phyloP scores from a whole-genome alignment of 2,113 vertebrate genomes.

The Chaenocephalus aceratus region DNA sequence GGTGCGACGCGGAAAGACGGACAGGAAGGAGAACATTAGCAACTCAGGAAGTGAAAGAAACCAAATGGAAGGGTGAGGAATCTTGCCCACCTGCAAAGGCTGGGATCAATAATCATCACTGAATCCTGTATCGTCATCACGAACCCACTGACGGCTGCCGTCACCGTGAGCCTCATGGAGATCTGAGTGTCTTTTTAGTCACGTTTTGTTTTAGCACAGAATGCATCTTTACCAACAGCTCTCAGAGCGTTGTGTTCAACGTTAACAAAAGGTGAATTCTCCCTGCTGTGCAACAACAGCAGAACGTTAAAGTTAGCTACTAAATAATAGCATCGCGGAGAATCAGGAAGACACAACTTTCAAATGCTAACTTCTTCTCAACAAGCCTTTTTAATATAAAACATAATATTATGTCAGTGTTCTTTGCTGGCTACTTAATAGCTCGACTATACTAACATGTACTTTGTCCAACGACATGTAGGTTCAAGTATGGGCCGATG shows the following conservation, averaged over 20 bases:
- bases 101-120: neutral
- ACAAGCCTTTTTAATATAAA: no score
- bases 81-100: neutral
- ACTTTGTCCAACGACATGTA: no score
- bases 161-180: neutral
- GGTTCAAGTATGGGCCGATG: neutral
- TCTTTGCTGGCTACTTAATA: no score
- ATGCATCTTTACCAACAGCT: neutral
- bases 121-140: neutral
- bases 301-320: no score
- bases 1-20: slow-evolving; percentile 16
- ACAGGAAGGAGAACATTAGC: no score
- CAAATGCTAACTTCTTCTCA: no score
- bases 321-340: no score
- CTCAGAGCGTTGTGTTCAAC: neutral
- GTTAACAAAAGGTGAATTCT: neutral
- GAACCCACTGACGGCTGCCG: neutral
- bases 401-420: no score
- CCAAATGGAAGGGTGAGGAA: neutral
- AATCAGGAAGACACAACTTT: no score
- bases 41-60: no score
- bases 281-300: neutral
- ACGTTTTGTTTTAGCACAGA: neutral
- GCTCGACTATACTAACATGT: no score
- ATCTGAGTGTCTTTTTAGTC: neutral